Conservation (phyloP, 2,113 vertebrate species). For the Syngnathus scovelli region DNA sequence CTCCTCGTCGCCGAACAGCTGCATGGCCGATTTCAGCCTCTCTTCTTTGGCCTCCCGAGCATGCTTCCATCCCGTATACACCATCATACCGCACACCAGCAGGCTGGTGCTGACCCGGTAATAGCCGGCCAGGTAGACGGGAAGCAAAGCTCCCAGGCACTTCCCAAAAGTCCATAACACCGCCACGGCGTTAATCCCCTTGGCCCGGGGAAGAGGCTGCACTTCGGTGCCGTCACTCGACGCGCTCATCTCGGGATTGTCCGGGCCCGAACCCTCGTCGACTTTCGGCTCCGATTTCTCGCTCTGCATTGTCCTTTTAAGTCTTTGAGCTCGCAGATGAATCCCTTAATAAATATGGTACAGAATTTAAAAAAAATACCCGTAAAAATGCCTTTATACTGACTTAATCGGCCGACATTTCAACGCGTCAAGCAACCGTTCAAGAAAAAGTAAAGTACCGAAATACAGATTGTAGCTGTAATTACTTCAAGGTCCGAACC, state of each 20-base stretch:
- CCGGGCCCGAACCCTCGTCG: conserved; percentile 17
- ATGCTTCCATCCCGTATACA: conserved; percentile 85
- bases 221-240: neutral
- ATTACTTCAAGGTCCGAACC: neutral
- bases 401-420: neutral
- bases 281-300: conserved; percentile 42
- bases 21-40: conserved; percentile 71
- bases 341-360: too few species aligned
- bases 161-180: conserved; percentile 79
- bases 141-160: conserved; percentile 78
- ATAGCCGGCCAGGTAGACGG: conserved; percentile 82
- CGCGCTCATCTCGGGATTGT: conserved; percentile 17
- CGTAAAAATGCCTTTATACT: neutral
- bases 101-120: conserved; percentile 81
- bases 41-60: conserved; percentile 76
- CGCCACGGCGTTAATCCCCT: conserved; percentile 63
- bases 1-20: conserved; percentile 70
- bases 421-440: neutral
- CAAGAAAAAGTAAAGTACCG: neutral
- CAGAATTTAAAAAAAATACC: neutral
- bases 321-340: neutral
- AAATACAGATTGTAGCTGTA: neutral
- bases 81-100: conserved; percentile 78
- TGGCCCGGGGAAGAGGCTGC: conserved; percentile 1
- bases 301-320: conserved; percentile 31